These are phyloP conservation scores for Chascanopsetta lugubris DNA, from an alignment of 2,113 vertebrate genomes.

Conservation along the genomic window DNA sequence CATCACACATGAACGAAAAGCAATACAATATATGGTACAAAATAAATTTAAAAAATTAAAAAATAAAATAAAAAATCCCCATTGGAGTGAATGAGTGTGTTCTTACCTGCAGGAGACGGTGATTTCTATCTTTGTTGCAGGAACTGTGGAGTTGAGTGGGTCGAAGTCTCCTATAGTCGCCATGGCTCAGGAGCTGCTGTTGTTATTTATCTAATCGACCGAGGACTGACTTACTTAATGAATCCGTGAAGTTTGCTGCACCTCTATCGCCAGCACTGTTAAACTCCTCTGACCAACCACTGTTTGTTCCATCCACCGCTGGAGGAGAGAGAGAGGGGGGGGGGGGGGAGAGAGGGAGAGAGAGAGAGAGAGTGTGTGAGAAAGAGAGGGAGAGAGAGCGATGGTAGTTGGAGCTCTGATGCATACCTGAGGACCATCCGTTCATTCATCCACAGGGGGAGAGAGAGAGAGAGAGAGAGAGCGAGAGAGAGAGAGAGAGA, in stretches of 20 bases:
- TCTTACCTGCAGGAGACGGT: slow-evolving; percentile 93
- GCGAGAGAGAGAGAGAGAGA: neutral
- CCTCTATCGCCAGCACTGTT: slow-evolving; percentile 6
- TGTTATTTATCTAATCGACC: neutral
- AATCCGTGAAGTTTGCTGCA: slow-evolving; percentile 40
- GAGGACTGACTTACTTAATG: slow-evolving; percentile 30
- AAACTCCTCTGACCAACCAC: neutral
- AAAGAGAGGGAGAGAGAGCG: slow-evolving; percentile 19
- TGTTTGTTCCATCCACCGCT: slow-evolving; percentile 23
- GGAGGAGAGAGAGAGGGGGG: neutral
- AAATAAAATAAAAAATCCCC: neutral
- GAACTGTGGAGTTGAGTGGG: slow-evolving; percentile 85
- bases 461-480: slow-evolving; percentile 10
- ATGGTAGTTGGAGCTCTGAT: slow-evolving; percentile 31
- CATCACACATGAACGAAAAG: too few species aligned
- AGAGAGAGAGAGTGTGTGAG: neutral
- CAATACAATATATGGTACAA: too few species aligned
- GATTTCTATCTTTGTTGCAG: slow-evolving; percentile 94
- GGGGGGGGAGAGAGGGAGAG: slow-evolving; percentile 6
- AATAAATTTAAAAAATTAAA: too few species aligned
- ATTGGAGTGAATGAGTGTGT: neutral
- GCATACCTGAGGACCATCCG: slow-evolving; percentile 61
- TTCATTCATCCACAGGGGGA: too few species aligned
- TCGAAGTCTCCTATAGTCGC: slow-evolving; percentile 89
- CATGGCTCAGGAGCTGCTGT: slow-evolving; percentile 78